Base-by-base conservation (phyloP, 2,113 vertebrate genomes). In the Bagarius yarrelli region DNA sequence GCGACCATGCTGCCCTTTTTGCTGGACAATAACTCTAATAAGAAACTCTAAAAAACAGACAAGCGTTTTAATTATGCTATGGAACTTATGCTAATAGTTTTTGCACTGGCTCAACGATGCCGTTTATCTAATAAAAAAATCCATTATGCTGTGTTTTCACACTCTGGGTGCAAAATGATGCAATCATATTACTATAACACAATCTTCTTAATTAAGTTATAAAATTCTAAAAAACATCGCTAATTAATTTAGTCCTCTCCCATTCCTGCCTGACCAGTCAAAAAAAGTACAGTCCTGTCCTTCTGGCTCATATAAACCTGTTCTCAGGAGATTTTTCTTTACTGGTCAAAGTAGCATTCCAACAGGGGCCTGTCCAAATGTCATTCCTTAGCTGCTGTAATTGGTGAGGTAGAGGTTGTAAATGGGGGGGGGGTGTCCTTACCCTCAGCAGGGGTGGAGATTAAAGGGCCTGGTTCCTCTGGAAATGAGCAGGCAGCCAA, bases 391-490 rank as follows among this genome's bases (percentile, higher is more conserved):
- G 67, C 53, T 60, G 23, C 32, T 40, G 32, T 69, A 80, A 82
- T 79, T 63, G 57, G 64, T 27, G 15, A 55, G 16, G 50, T 34
- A 19, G 13, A 55, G 50, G 36, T 12, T 55, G 59, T 59, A 34
- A 69, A 50, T 53, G 36, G 56, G 85, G 81, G 88, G 77, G 76
- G 87, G 90, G 85, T 88, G n/a, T n/a, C n/a, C 93, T 75, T 92
- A 94, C 93, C 92, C 88, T 93, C 92, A 76, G 91, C 11, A 55
- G 93, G 93, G 89, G 92, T 88, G 71, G 92, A 92, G 91, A 92
- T 93, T 87, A 94, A 92, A 72, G 93, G 93, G 86, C 89, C 91
- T 67, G 92, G 91, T 85, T 94, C 92, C 90, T 94, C 93, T 88
- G 93, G 93, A 91, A 94, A 94, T 74, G 92, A 92, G 85, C 91